A percentile compares a stretch with the other conserved stretches of the same genome.
Conservation (phyloP, 2,797 vertebrate species). For the Acanthornis magna region DNA sequence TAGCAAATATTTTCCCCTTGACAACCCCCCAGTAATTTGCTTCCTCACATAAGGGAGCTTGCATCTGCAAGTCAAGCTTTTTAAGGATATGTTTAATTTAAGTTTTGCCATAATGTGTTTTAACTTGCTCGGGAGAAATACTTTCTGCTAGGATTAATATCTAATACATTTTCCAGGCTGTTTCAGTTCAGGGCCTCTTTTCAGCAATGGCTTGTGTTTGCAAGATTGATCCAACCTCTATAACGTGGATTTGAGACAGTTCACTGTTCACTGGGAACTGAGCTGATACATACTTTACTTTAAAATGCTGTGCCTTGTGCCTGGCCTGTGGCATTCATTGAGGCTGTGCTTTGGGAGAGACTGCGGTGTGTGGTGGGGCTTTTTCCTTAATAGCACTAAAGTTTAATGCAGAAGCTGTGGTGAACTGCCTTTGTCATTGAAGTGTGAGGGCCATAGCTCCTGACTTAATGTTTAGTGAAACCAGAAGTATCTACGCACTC, state of each 20-base stretch:
- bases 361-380: neutral
- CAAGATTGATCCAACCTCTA: conserved; percentile 79
- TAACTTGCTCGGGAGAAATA: conserved; percentile 72
- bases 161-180: conserved; percentile 84
- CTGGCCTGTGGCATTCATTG: conserved; percentile 4
- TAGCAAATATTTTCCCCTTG: conserved; percentile 53
- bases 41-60: conserved; percentile 57
- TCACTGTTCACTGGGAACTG: conserved; percentile 80
- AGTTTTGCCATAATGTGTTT: conserved; percentile 74
- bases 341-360: conserved; percentile 26
- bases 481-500: neutral
- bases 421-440: conserved; percentile 27
- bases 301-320: conserved; percentile 56
- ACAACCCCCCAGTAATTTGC: conserved; percentile 66
- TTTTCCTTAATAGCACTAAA: neutral
- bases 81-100: conserved; percentile 70
- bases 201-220: conserved; percentile 80
- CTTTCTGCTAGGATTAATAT: conserved; percentile 77
- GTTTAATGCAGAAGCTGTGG: neutral
- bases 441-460: conserved; percentile 1
- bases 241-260: conserved; percentile 83
- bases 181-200: conserved; percentile 83
- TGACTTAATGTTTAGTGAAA: neutral
- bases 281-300: conserved; percentile 72
- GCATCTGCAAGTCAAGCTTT: conserved; percentile 63